Percentiles rank a stretch among this genome's conserved stretches.
phyloP scores from a whole-genome alignment of 2,888 invertebrate species.

The Ophion ellenae region DNA sequence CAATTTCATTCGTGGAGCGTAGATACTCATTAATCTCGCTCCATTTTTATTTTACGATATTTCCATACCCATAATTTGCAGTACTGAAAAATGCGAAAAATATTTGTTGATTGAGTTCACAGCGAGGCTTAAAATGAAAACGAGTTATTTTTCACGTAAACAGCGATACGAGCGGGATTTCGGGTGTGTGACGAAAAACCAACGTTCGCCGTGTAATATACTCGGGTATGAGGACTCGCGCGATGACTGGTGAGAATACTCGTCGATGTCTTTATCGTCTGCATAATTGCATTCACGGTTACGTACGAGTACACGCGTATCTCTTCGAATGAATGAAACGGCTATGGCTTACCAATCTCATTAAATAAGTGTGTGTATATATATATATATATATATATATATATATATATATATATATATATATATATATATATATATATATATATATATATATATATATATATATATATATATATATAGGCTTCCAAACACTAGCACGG shows the following conservation, averaged over 20 bases:
- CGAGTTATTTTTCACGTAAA: constrained; percentile 6
- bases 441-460: neutral
- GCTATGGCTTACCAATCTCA: constrained; percentile 10
- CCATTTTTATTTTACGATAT: neutral
- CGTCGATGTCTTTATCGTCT: constrained; percentile 43
- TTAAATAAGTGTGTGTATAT: neutral
- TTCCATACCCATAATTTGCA: neutral
- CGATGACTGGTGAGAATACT: constrained; percentile 41
- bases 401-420: neutral
- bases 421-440: neutral
- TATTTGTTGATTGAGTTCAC: neutral
- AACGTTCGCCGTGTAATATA: neutral
- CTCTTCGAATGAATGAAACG: constrained; percentile 46
- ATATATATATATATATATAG: neutral
- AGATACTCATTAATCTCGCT: neutral
- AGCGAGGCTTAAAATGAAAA: neutral
- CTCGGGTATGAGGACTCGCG: constrained; percentile 14
- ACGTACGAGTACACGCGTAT: constrained; percentile 19
- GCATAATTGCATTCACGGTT: constrained; percentile 37
- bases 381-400: too few relatives aligned
- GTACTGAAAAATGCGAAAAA: neutral
- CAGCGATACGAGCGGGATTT: neutral
- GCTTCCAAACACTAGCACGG: neutral
- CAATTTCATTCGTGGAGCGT: neutral
- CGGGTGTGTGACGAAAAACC: neutral